These are phyloP conservation scores for Ips nitidus DNA, from an alignment of 1,140 invertebrate species.

Conservation along the genomic window DNA sequence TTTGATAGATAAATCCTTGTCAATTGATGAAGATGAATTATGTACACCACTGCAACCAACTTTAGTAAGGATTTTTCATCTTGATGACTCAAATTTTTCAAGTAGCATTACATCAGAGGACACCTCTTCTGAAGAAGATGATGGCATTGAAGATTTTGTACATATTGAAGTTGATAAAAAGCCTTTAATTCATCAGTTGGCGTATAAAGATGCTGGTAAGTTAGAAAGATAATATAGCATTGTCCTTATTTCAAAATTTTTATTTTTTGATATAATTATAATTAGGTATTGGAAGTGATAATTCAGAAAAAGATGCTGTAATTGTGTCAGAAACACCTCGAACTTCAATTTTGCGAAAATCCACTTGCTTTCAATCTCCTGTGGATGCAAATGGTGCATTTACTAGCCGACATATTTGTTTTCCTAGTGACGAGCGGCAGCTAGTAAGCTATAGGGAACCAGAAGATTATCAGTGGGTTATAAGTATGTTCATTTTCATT, in stretches of 20 bases:
- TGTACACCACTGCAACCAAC: constrained; percentile 41
- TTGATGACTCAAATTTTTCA: constrained; percentile 11
- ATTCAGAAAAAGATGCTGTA: constrained; percentile 14
- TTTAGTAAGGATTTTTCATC: constrained; percentile 24
- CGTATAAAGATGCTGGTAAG: no score
- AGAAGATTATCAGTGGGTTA: constrained; percentile 36
- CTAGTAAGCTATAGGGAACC: constrained; percentile 42
- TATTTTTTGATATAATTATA: not conserved
- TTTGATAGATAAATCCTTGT: constrained; percentile 46
- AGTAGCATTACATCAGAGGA: constrained; percentile 26
- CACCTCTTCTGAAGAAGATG: constrained; percentile 31
- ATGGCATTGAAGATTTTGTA: constrained; percentile 30
- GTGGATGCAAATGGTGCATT: not conserved
- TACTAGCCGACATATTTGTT: constrained; percentile 40
- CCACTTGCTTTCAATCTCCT: constrained; percentile 21
- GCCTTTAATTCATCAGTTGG: not conserved
- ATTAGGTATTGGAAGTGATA: not conserved
- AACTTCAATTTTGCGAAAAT: constrained; percentile 39
- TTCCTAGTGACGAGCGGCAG: constrained; percentile 38
- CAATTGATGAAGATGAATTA: constrained; percentile 45
- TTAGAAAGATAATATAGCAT: no score
- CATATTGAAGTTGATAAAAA: constrained; percentile 30
- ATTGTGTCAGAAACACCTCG: constrained; percentile 11
- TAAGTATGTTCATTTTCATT: constrained; percentile 33
- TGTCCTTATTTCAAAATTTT: not conserved